Percentiles rank a stretch among this genome's conserved stretches.
phyloP scores from a whole-genome alignment of 2,797 vertebrate species.

The Anniella stebbinsi region DNA sequence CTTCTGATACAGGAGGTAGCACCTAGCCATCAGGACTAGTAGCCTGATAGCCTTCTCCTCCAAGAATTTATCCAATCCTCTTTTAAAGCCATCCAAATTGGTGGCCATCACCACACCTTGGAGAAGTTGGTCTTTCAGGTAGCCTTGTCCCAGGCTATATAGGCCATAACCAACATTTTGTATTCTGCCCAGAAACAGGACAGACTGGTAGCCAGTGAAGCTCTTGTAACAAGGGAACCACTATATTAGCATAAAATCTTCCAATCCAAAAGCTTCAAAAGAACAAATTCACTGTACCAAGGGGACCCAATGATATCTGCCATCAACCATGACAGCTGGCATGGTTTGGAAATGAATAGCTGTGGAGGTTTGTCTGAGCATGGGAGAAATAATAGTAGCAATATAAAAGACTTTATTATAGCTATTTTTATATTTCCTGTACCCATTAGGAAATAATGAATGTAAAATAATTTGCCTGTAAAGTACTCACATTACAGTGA shows the following conservation, averaged over 20 bases:
- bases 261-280: background rate
- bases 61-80: no score
- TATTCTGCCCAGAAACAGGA: no score
- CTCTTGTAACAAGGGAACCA: no score
- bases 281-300: background rate
- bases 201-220: no score
- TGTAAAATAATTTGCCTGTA: background rate
- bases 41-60: no score
- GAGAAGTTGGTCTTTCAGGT: no score
- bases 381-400: background rate
- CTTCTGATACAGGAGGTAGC: no score
- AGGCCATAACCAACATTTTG: no score
- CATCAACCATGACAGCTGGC: background rate
- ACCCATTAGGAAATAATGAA: background rate
- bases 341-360: background rate
- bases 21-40: no score
- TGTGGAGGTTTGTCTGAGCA: background rate
- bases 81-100: no score
- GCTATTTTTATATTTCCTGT: background rate
- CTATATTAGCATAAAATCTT: background rate
- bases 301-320: background rate
- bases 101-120: no score
- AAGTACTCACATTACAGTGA: background rate
- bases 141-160: no score
- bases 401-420: background rate